Evolutionary conservation across 2,113 vertebrate species (phyloP).

Genomic region (Xenopus laevis): DNA sequence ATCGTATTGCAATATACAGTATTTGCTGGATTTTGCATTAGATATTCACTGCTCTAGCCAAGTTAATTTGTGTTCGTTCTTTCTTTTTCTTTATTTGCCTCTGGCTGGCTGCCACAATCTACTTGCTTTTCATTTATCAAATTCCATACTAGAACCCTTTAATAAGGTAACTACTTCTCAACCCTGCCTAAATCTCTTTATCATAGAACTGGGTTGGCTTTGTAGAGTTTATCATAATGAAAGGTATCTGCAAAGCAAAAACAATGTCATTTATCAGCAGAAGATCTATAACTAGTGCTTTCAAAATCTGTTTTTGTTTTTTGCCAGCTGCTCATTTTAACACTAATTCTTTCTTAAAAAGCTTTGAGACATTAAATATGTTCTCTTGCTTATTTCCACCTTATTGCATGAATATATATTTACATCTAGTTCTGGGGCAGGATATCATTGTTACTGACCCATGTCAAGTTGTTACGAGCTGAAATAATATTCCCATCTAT

Average conservation of each 20-base stretch:
- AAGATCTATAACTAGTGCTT: slow-evolving; percentile 38
- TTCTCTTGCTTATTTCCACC: not conserved
- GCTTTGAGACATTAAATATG: slow-evolving; percentile 41
- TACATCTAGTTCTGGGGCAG: not conserved
- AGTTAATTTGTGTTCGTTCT: slow-evolving; percentile 54
- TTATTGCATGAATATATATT: slow-evolving; percentile 19
- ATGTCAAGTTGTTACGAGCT: not conserved
- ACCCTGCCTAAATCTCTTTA: slow-evolving; percentile 67
- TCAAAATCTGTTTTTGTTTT: slow-evolving; percentile 47
- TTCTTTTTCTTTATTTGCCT: slow-evolving; percentile 25
- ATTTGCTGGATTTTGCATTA: slow-evolving; percentile 49
- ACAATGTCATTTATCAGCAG: slow-evolving; percentile 56
- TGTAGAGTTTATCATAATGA: slow-evolving; percentile 60
- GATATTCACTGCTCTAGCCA: slow-evolving; percentile 45
- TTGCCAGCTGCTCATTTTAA: slow-evolving; percentile 53
- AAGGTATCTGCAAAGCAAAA: slow-evolving; percentile 57
- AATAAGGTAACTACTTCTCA: slow-evolving; percentile 59
- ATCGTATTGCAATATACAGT: slow-evolving; percentile 34
- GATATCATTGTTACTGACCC: not conserved
- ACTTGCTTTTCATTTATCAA: slow-evolving; percentile 77
- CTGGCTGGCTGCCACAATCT: slow-evolving; percentile 63
- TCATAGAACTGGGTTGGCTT: slow-evolving; percentile 58
- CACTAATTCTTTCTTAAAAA: slow-evolving; percentile 43
- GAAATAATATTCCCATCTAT: not conserved
- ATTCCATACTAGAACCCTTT: slow-evolving; percentile 51